Evolutionary conservation across 2,113 vertebrate genomes (phyloP), one percentile per base, ranked within the genome.

Genomic region (Pomatorhinus ruficollis): DNA sequence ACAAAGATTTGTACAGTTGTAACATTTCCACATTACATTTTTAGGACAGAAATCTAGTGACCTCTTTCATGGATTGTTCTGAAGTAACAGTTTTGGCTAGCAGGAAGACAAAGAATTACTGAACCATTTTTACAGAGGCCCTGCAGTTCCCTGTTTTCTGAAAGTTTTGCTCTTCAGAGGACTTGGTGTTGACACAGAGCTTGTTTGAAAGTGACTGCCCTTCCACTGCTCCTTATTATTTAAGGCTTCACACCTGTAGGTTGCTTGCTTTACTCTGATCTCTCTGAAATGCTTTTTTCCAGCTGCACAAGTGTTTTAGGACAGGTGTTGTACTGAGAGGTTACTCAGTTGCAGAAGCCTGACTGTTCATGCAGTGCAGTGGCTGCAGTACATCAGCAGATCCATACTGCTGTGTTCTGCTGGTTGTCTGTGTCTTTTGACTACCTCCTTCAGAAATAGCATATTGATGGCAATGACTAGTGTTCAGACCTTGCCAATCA

Each of bases 401-500:
- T 98, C 98, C 92, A 92, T 96, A 89, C 64, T 83, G 85, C 88
- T 35, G 3, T 92, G 75, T 91, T 89, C 82, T 84, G 68, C 88
- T 93, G 91, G 78, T 96, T 97, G 87, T 54, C 96, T 95, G 91
- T 92, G 90, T 95, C 97, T 96, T 92, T 90, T 93, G 95, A 64
- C 81, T 86, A 2, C 81, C 72, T 92, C 89, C 60, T 98, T 96
- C 98, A 97, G 97, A 98, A 98, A 97, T 85, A 89, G 89, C 97
- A 97, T 98, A 98, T 98, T 98, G 98, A 98, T 98, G 97, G 98
- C 98, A 98, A 61, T 93, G 97, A 98, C 97, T 97, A 94, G 95
- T 98, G 97, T 98, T 94, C 84, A 96, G 96, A 97, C 97, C 98
- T 98, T 98, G 95, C 97, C 97, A 98, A 97, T 99, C 98, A 98